Evolutionary conservation across 1,140 invertebrate species (phyloP), one percentile per base, ranked within the genome.

Genomic region (Drosophila erecta): DNA sequence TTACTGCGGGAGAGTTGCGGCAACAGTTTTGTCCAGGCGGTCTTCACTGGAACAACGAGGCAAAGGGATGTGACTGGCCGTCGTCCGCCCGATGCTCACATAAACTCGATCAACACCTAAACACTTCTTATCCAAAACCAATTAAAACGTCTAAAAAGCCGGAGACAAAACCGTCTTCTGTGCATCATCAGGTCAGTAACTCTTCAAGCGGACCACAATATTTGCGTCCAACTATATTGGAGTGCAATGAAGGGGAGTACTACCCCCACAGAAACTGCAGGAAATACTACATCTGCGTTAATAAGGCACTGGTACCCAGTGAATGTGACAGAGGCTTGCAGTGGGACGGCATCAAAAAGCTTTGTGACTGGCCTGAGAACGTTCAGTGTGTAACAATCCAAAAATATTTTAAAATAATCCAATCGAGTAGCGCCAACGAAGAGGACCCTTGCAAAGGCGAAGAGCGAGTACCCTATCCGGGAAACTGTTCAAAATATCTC

Each of bases 31-130:
- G 97, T 87, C 95, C 96, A 0, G 94, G 95, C 1, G 96, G 96
- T 35, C 90, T 97, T n/a, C 96, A 97, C 80, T 98, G 96, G 96
- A 96, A 97, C 76, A 80, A 67, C 44, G 53, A 79, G 6, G 69
- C 66, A 1, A 92, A 92, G 44, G 69, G 78, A 24, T 97, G 96
- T 74, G 96, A 98, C 83, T 97, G 96, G 96, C 96, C 96, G 2
- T 92, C 93, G 15, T 93, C 93, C 12, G 96, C 95, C 1, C 95
- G 95, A 77, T 97, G 96, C 83, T 93, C 66, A 2, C 54, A 64
- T 0, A 67, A 58, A 7, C 43, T 7, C 2, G 37, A 67, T 11
- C 56, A 38, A 4, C 33, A 70, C n/a, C 62, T 81, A 2, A 72
- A 84, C 4, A 89, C 37, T 57, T 47, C 12, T 37, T 22, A 14